Base-by-base conservation (phyloP, 2,797 vertebrate species). In the Enteromius anoplus region DNA sequence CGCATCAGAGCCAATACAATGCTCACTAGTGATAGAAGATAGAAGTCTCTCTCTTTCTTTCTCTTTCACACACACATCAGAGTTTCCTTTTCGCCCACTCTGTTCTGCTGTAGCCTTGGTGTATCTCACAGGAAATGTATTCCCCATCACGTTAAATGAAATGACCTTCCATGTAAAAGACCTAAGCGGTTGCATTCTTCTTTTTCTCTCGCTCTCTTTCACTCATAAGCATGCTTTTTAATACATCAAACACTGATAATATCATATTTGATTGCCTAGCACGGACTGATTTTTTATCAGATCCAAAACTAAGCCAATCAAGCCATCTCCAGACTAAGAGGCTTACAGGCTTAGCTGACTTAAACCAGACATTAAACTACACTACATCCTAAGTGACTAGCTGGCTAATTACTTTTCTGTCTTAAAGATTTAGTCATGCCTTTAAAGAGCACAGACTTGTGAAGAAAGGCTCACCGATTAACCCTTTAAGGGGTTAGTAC, bases 1-100 rank as follows among this genome's bases (percentile, higher is more conserved):
- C 55, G 88, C 88, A 87, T 90, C 89, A 93, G 87, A 92, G 88
- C 86, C 90, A 94, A 92, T 90, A 91, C 92, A 92, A 92, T 91
- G 90, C 72, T 75, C 86, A 88, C 85, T 91, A 91, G 87, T 92
- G 91, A 94, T 92, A 83, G 87, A 93, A 92, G 87, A 89, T 91
- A 88, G 34, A 37, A 6, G 34, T 37, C 34, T 37, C 92, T 90
- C 90, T 93, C 8, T 23, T 91, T 78, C 34, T 60, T 23, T 60
- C 92, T 81, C 65, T 58, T 58, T 53, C 64, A n/a, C 71, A 72
- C 82, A 53, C 66, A 71, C 51, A 84, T 26, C 3, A 26, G 70
- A 77, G 70, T 82, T 60, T 86, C 80, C 75, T 53, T 82, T 55
- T 72, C 53, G 64, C 71, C 42, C 60, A 81, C 47, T 81, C 80